Conservation (phyloP, 35 echinoderm and acorn worm genomes). For the Apostichopus japonicus region DNA sequence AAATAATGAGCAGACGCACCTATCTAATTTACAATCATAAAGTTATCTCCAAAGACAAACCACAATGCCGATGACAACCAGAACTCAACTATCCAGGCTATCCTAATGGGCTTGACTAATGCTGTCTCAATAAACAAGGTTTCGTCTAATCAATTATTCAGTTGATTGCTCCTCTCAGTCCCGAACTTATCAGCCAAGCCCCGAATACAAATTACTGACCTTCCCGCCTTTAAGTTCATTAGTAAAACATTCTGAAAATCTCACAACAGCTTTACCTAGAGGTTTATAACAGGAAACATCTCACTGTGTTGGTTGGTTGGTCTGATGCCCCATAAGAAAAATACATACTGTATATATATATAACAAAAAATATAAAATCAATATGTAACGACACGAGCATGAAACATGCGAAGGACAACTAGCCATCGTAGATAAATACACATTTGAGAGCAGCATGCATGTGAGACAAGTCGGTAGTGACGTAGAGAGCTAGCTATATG, state of each 20-base stretch:
- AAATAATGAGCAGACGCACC: background rate
- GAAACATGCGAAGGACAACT: constrained; percentile 28
- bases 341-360: background rate
- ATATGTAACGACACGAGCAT: background rate
- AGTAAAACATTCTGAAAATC: constrained; percentile 10
- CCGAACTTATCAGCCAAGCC: background rate
- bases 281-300: no score
- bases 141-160: background rate
- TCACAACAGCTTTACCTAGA: no score
- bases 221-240: background rate
- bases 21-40: background rate
- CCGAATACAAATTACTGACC: background rate
- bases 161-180: background rate
- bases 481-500: no score
- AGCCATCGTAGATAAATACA: background rate
- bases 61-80: background rate
- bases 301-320: background rate
- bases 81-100: background rate
- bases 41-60: background rate
- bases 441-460: background rate
- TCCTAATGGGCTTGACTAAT: constrained; percentile 29
- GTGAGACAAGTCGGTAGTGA: background rate
- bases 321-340: constrained; percentile 2
- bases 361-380: background rate
- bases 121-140: constrained; percentile 29